Conservation (phyloP, 2,797 vertebrate species). For the Acanthornis magna region DNA sequence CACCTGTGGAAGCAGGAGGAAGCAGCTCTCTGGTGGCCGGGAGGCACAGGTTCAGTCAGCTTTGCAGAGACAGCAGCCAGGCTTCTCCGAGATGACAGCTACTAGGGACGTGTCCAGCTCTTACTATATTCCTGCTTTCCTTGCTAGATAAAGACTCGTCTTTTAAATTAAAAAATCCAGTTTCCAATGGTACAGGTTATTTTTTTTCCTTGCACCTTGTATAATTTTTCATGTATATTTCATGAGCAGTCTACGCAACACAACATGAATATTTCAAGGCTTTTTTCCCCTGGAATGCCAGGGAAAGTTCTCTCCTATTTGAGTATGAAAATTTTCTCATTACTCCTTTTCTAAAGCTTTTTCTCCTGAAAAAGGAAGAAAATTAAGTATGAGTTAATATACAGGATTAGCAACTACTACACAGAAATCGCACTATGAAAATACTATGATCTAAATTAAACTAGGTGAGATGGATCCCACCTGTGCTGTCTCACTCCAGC, state of each 20-base stretch:
- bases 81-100: background rate
- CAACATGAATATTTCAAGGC: slow-evolving; percentile 1
- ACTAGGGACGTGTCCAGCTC: background rate
- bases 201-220: background rate
- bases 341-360: background rate
- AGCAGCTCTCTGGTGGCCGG: background rate
- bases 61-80: background rate
- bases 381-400: background rate
- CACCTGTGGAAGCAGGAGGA: background rate
- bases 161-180: background rate
- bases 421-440: background rate
- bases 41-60: background rate
- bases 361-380: background rate
- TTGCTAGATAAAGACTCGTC: background rate
- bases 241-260: background rate
- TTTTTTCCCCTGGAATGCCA: background rate
- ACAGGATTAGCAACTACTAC: background rate
- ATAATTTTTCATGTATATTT: slow-evolving; percentile 26
- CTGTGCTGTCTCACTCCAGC: background rate
- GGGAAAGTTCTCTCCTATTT: background rate
- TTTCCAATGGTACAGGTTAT: background rate
- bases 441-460: background rate
- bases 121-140: background rate
- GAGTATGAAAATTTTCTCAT: background rate
- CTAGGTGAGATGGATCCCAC: background rate